Evolutionary conservation across 2,888 invertebrate genomes (phyloP).

Genomic region (Polymixis flavicincta): DNA sequence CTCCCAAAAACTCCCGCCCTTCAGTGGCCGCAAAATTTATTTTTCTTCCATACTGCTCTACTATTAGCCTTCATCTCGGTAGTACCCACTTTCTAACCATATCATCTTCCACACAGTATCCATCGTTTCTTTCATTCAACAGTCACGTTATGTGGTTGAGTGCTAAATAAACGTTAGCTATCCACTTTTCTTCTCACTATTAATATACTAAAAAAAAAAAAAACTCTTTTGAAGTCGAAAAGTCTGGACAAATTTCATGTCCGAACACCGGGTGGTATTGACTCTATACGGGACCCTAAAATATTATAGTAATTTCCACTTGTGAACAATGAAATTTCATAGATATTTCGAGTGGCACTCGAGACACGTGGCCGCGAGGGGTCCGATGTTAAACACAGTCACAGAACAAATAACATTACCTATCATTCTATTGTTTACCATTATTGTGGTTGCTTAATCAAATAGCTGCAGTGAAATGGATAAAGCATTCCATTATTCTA

Average conservation of each 20-base stretch:
- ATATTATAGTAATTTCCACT: conserved; percentile 43
- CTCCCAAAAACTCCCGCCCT: too few species aligned
- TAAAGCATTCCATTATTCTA: conserved; percentile 23
- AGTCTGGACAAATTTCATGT: neutral
- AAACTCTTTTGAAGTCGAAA: neutral
- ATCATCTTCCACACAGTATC: too few species aligned
- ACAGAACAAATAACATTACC: conserved; percentile 32
- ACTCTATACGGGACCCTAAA: conserved; percentile 29
- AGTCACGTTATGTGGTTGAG: too few species aligned
- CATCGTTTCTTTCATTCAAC: too few species aligned
- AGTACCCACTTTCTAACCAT: too few species aligned
- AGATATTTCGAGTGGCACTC: conserved; percentile 50
- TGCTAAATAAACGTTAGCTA: too few species aligned
- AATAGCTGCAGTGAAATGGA: conserved; percentile 20
- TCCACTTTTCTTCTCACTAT: too few species aligned
- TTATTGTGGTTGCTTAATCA: conserved; percentile 20
- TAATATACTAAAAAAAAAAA: too few species aligned
- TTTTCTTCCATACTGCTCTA: too few species aligned
- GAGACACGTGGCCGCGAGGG: conserved; percentile 51
- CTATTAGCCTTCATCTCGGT: too few species aligned
- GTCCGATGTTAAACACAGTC: conserved; percentile 23
- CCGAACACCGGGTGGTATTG: too few species aligned
- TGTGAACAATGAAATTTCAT: conserved; percentile 43
- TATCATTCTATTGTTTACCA: conserved; percentile 37
- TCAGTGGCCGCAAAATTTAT: too few species aligned